Evolutionary conservation across 2,888 invertebrate species (phyloP).

Genomic region (Acrobeloides nanus): DNA sequence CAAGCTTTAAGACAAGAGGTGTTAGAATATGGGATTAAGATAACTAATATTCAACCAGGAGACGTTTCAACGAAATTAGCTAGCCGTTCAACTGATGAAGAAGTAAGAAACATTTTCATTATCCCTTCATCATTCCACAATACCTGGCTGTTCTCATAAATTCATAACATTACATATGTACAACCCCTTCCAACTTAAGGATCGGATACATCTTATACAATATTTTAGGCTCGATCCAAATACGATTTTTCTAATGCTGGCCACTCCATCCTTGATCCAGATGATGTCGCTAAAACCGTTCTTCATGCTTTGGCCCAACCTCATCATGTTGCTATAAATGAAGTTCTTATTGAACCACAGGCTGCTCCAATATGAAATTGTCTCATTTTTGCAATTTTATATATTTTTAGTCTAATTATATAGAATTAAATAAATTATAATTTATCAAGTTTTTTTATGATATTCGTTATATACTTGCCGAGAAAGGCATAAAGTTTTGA

Average conservation of each 20-base stretch:
- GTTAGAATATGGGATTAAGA: slow-evolving; percentile 50
- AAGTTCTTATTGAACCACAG: slow-evolving; percentile 55
- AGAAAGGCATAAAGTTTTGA: too few relatives aligned
- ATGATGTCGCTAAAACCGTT: slow-evolving; percentile 55
- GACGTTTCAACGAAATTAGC: slow-evolving; percentile 55
- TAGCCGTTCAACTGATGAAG: slow-evolving; percentile 52
- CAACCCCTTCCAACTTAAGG: not conserved
- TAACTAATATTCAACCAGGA: slow-evolving; percentile 57
- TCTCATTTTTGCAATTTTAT: too few relatives aligned
- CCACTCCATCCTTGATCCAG: slow-evolving; percentile 52
- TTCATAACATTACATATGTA: not conserved
- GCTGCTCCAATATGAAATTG: slow-evolving; percentile 32
- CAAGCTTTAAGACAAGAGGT: slow-evolving; percentile 55
- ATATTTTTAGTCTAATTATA: too few relatives aligned
- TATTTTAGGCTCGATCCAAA: slow-evolving; percentile 46
- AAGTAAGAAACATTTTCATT: too few relatives aligned
- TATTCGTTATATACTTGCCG: too few relatives aligned
- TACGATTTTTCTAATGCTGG: slow-evolving; percentile 51
- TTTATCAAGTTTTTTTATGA: too few relatives aligned
- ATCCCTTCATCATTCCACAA: not conserved
- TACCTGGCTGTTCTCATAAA: not conserved
- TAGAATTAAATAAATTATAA: too few relatives aligned
- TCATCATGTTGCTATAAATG: slow-evolving; percentile 54
- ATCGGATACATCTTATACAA: not conserved
- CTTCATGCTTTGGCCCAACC: slow-evolving; percentile 55